Evolutionary conservation across 2,888 invertebrate species (phyloP), one percentile per base, ranked within the genome.

Genomic region (Amphipoea lucens): DNA sequence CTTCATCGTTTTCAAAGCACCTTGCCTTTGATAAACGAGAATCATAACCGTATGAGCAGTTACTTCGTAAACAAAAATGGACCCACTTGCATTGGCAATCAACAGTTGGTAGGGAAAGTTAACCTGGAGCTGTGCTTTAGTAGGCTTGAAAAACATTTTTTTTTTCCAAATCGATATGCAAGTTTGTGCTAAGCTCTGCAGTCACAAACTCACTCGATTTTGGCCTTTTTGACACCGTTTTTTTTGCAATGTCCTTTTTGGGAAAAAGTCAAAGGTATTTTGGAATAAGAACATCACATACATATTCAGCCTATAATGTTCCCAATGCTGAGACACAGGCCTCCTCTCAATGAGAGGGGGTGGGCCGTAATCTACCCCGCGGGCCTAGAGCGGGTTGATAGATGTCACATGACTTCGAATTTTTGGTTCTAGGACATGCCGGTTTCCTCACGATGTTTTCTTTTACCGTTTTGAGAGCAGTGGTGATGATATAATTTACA

Each of bases 11-110:
- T 60, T 68, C 4, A 48, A 68, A 57, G 20, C 66, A 45, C 79
- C 67, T 79, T 63, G n/a, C 40, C 48, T 84, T 84, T 80, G 51
- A 62, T 45, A 40, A 80, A 68, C 45, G 23, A 40, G 17, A 62
- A 42, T 54, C 57, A 60, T 7, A 51, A 36, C 9, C 72, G 29
- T 11, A 40, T 23, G 0, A 60, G 57, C 36, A 45, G 36, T 72
- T 45, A 67, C n/a, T 78, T 60, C n/a, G 29, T 45, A 20, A 77
- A 42, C 36, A 54, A 67, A 83, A 48, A 79, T 45, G 11, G 12
- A 14, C 11, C 9, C 17, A 45, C 9, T 76, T n/a, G 9, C 7
- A 42, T 2, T 40, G 20, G 20, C 17, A 45, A 84, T 66, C 83
- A 84, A 84, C 36, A 60, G 51, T 62, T 60, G 51, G 17, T 5